A percentile compares a stretch with the other conserved stretches of the same genome.
Evolutionary conservation across 2,797 vertebrate species (phyloP).

Genomic region (Monodelphis domestica): DNA sequence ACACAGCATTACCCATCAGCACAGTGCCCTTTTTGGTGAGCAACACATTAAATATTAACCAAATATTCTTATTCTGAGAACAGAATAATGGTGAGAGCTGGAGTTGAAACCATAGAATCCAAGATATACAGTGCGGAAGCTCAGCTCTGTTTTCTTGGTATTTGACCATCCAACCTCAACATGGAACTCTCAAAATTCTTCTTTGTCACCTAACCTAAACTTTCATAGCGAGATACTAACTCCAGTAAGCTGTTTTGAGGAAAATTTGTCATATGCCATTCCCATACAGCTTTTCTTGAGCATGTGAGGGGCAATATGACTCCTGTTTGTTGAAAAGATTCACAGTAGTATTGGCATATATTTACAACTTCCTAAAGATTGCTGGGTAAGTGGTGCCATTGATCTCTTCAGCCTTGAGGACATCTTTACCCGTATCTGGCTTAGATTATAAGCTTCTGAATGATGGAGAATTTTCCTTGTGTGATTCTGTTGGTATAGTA

Average conservation of each 20-base stretch:
- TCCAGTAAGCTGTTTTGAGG: background rate
- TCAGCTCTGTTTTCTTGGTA: background rate
- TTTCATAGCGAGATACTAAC: background rate
- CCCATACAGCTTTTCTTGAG: too few species aligned
- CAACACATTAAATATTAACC: background rate
- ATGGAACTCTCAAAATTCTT: background rate
- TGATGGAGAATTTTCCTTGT: background rate
- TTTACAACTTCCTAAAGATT: too few species aligned
- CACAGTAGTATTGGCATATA: too few species aligned
- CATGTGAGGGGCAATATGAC: too few species aligned
- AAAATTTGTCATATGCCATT: background rate
- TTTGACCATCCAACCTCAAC: background rate
- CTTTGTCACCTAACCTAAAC: background rate
- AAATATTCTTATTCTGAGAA: background rate
- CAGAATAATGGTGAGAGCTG: background rate
- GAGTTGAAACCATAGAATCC: background rate
- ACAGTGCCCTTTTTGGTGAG: background rate
- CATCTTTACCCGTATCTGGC: background rate
- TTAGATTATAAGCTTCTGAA: background rate
- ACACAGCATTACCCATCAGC: background rate
- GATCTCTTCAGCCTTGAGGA: too few species aligned
- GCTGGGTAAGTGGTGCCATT: too few species aligned
- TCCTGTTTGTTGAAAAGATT: too few species aligned
- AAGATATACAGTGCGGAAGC: background rate
- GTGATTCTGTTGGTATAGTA: background rate